Base-by-base conservation (phyloP, 37 sponge, comb jelly and placozoan genomes). In the Agelas oroides region DNA sequence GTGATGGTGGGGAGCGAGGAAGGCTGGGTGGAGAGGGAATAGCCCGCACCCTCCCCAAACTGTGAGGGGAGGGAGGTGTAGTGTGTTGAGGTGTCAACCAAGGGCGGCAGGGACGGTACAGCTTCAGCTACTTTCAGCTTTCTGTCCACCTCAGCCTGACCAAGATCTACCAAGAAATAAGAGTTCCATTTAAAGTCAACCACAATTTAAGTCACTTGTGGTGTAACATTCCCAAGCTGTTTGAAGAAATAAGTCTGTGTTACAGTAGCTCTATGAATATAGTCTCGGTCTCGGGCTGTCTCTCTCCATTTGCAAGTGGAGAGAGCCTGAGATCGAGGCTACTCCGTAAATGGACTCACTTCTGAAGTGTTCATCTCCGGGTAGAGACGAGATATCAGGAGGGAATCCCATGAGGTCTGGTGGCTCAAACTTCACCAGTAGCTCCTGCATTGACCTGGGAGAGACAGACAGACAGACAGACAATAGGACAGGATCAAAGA, bases 391-490 rank as follows among this genome's bases (percentile, higher is more conserved):
- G 27, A 61, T 5, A 25, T 39, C 65, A 1, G 94, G 90, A 32
- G 91, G 91, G 1, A 90, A 73, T 53, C 88, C 87, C 33, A 77
- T 55, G 15, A 86, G 32, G 71, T 89, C 91, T 23, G 89, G 91
- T 1, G 94, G 94, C 63, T 94, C 94, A 86, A 86, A 89, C 83
- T 58, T 82, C n/a, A 94, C 80, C 58, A 56, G 32, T 60, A 94
- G 59, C 84, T 90, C 91, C 74, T 89, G 94, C 75, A 94, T 86
- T 35, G 94, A 94, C 71, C 94, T 94, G 74, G 8, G 65, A 36
- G 34, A 1, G 64, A 21, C 14, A 1, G 73, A 38, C 1, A 28
- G 21, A 17, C 40, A 52, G 25, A 23, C 27, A 38, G 73, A 38
- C 35, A 24, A 1, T 25, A 1, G 2, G 19, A 34, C 24, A 30